Evolutionary conservation across 2,113 vertebrate species (phyloP), one percentile per base, ranked within the genome.

Genomic region (Delphinus delphis): DNA sequence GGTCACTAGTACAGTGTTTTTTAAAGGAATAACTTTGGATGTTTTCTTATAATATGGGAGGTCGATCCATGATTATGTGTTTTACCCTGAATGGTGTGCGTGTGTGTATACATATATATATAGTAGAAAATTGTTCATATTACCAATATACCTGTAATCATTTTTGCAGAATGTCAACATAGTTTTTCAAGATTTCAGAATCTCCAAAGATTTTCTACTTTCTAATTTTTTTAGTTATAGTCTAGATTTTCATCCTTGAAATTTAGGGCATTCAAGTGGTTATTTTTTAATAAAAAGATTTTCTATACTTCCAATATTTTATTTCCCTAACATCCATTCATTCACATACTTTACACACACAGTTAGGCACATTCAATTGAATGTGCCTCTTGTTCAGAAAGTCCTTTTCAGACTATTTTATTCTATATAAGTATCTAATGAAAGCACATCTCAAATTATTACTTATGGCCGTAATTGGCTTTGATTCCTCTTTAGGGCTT

Each of bases 391-490:
- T 97, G 60, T 62, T 84, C 68, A 97, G 25, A 60, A 95, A 67
- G 53, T 28, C 26, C 8, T 97, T 84, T 96, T 92, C 68, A 88
- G 81, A 74, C 47, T 93, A 20, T 63, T 68, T 79, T 91, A 90
- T 96, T 90, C 17, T 50, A 53, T 67, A 67, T 94, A 97, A 84
- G 79, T 81, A 21, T 84, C 26, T 90, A 97, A 97, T 81, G 80
- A 62, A 97, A 98, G 83, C 50, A 60, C 76, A 90, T 85, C 93
- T 94, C 25, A 73, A 96, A 96, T 98, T 95, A 86, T 98, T 98
- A 96, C 96, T 98, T 98, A 97, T 95, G 67, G 55, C 47, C 94
- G 7, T 95, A 98, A 98, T 87, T 97, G 68, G 41, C 65, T 96
- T 89, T 97, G 95, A 97, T 80, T 91, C 55, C 44, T 97, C 97